These are phyloP conservation scores for Parnassius smintheus DNA, from an alignment of 2,888 invertebrate genomes.

Conservation along the genomic window DNA sequence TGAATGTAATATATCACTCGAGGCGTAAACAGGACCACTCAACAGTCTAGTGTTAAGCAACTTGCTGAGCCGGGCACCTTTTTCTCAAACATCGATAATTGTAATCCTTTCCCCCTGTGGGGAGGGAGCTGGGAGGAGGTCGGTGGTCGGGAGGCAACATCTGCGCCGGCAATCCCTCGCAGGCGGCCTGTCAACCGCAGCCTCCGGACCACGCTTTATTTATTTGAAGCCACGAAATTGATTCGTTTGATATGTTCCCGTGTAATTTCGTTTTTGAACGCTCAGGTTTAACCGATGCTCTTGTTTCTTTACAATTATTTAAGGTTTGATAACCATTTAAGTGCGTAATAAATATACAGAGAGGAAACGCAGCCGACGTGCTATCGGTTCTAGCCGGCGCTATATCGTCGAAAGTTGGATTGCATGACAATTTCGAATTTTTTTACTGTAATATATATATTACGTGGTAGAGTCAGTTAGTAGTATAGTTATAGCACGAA, in stretches of 20 bases:
- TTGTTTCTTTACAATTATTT: background rate
- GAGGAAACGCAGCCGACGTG: no score
- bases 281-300: background rate
- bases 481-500: no score
- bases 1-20: background rate
- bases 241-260: conserved; percentile 61
- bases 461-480: no score
- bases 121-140: conserved; percentile 15
- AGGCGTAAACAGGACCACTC: background rate
- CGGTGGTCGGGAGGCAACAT: conserved; percentile 45
- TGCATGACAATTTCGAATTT: no score
- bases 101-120: conserved; percentile 35
- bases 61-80: conserved; percentile 22
- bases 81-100: conserved; percentile 33
- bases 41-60: conserved; percentile 7
- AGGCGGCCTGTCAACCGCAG: conserved; percentile 69
- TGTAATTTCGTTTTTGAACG: conserved; percentile 33
- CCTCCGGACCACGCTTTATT: conserved; percentile 51
- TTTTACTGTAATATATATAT: no score
- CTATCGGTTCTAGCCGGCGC: no score
- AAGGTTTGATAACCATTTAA: background rate
- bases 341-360: background rate
- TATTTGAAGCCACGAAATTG: conserved; percentile 64
- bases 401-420: no score
- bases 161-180: conserved; percentile 66